A percentile compares a stretch with the other conserved stretches of the same genome.
phyloP scores from a whole-genome alignment of 2,888 invertebrate species.

The Augiades crinisus region DNA sequence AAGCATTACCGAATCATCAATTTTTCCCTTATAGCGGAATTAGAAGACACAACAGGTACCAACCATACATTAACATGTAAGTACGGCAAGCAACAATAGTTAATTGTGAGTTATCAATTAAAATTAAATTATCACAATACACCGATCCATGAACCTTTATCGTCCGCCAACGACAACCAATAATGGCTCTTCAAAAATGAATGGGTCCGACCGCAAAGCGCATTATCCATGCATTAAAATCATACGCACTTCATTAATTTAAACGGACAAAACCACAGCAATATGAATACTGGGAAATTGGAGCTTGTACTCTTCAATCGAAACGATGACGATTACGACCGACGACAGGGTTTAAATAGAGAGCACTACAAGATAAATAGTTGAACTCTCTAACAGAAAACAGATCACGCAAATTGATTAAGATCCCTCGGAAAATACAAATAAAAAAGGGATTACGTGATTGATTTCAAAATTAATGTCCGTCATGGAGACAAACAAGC shows the following conservation, averaged over 20 bases:
- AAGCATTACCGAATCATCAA: no score
- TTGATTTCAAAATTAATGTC: no score
- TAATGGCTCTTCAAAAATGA: neutral
- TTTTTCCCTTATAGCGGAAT: no score
- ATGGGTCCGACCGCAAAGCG: neutral
- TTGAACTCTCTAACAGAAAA: neutral
- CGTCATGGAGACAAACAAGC: no score
- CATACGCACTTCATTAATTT: slow-evolving; percentile 48
- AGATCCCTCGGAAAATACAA: no score
- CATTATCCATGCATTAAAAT: slow-evolving; percentile 45
- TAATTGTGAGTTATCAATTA: no score
- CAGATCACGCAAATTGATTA: neutral
- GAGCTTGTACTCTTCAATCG: neutral
- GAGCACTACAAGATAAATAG: no score
- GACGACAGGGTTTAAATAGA: neutral
- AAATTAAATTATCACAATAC: no score
- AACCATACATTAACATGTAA: no score
- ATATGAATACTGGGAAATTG: neutral
- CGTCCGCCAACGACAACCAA: neutral
- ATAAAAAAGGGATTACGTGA: no score
- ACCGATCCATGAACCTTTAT: neutral
- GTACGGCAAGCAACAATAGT: no score
- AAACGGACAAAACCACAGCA: slow-evolving; percentile 33
- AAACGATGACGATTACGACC: neutral
- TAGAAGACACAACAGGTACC: no score